phyloP scores from a whole-genome alignment of 2,888 invertebrate species.

The Lacanobia wlatinum region DNA sequence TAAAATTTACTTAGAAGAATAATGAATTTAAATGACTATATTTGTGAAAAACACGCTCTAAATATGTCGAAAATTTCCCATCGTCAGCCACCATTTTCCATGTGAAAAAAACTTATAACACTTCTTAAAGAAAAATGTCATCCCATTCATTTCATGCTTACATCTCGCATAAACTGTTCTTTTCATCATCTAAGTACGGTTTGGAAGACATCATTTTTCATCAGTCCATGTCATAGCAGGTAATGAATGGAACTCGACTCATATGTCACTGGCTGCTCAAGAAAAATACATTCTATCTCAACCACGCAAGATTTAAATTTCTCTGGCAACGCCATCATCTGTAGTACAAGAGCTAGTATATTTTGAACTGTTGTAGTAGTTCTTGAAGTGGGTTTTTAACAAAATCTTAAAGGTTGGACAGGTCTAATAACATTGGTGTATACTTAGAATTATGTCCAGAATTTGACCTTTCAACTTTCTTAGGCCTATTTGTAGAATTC shows the following conservation, averaged over 20 bases:
- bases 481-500: neutral
- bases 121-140: constrained; percentile 42
- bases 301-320: neutral
- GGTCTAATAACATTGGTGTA: constrained; percentile 16
- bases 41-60: neutral
- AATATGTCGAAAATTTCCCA: neutral
- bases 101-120: constrained; percentile 41
- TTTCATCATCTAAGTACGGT: constrained; percentile 72
- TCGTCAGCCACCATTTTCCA: constrained; percentile 15
- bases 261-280: constrained; percentile 3
- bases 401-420: constrained; percentile 10
- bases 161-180: constrained; percentile 60
- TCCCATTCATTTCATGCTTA: constrained; percentile 55
- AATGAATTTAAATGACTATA: neutral
- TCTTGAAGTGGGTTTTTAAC: constrained; percentile 26
- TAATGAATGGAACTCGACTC: constrained; percentile 73
- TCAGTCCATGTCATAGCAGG: constrained; percentile 68
- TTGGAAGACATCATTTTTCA: constrained; percentile 78
- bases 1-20: neutral
- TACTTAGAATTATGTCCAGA: neutral
- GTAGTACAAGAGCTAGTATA: constrained; percentile 26
- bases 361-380: constrained; percentile 15
- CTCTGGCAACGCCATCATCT: neutral
- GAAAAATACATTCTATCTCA: neutral
- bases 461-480: neutral